Percentiles rank a stretch among this genome's conserved stretches.
Evolutionary conservation across 2,888 invertebrate species (phyloP).

Genomic region (Andricus curvator): DNA sequence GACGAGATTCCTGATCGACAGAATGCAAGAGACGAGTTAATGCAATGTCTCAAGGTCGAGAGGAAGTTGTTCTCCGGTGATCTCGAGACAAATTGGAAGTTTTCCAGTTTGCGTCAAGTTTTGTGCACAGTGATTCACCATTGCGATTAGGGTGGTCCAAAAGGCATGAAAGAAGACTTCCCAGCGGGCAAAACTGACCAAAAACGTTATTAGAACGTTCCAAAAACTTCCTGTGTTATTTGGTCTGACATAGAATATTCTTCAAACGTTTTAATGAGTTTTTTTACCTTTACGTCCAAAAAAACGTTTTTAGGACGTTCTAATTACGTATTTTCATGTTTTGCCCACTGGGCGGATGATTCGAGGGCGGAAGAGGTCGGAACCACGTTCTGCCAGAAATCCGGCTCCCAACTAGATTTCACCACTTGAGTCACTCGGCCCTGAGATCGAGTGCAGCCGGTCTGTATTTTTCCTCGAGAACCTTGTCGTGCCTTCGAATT

Average conservation of each 20-base stretch:
- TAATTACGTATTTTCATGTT: too few relatives aligned
- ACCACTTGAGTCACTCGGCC: background rate
- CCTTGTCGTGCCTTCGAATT: background rate
- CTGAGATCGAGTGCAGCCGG: background rate
- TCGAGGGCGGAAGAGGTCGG: slow-evolving; percentile 23
- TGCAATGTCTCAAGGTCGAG: slow-evolving; percentile 52
- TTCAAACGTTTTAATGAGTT: too few relatives aligned
- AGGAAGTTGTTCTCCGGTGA: slow-evolving; percentile 47
- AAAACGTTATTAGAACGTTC: too few relatives aligned
- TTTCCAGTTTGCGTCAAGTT: slow-evolving; percentile 57
- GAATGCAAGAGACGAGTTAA: slow-evolving; percentile 44
- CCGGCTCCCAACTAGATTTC: background rate
- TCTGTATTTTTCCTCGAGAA: background rate
- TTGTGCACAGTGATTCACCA: slow-evolving; percentile 45
- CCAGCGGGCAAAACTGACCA: too few relatives aligned
- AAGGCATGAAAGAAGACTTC: background rate
- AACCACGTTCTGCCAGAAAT: slow-evolving; percentile 17
- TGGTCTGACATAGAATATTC: too few relatives aligned
- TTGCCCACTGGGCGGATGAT: background rate
- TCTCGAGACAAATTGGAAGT: slow-evolving; percentile 58
- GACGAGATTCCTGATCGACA: slow-evolving; percentile 27
- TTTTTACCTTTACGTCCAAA: too few relatives aligned
- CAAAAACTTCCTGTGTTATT: too few relatives aligned
- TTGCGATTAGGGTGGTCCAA: background rate
- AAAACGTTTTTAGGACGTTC: too few relatives aligned